These are phyloP conservation scores for Mastigias papua DNA, from an alignment of 30 jellyfish, hydroid and myxozoan genomes.

Conservation along the genomic window DNA sequence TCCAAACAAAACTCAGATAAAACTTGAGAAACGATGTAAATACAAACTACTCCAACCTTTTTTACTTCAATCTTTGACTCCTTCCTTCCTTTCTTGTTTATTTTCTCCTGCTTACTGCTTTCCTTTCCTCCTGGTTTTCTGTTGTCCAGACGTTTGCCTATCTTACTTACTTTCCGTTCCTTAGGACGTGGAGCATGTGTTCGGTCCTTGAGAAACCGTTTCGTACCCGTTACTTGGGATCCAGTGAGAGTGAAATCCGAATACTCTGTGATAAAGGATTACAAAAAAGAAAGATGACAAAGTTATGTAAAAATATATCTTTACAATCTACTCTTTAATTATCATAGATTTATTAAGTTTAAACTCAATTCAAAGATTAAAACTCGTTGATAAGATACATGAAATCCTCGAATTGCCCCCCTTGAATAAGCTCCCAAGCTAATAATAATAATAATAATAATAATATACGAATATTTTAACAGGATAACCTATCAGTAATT, in stretches of 20 bases:
- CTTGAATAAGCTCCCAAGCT: too few relatives aligned
- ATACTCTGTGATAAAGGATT: not conserved
- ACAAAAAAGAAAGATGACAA: not conserved
- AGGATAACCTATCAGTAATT: too few relatives aligned
- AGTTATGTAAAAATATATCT: not conserved
- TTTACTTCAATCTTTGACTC: not conserved
- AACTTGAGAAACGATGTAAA: too few relatives aligned
- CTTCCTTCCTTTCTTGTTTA: not conserved
- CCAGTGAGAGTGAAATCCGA: constrained; percentile 31
- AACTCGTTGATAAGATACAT: too few relatives aligned
- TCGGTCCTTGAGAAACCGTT: not conserved
- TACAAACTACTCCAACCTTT: not conserved
- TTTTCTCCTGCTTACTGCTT: not conserved
- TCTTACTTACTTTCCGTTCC: not conserved
- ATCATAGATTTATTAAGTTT: too few relatives aligned
- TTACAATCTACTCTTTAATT: not conserved
- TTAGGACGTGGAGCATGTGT: not conserved
- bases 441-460: too few relatives aligned
- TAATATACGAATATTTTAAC: too few relatives aligned
- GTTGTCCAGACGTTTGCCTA: not conserved
- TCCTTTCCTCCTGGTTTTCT: not conserved
- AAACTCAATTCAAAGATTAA: too few relatives aligned
- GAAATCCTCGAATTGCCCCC: too few relatives aligned
- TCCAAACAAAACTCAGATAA: too few relatives aligned
- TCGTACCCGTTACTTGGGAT: constrained; percentile 5